phyloP scores from a whole-genome alignment of 2,797 vertebrate genomes.

The Echiichthys vipera region DNA sequence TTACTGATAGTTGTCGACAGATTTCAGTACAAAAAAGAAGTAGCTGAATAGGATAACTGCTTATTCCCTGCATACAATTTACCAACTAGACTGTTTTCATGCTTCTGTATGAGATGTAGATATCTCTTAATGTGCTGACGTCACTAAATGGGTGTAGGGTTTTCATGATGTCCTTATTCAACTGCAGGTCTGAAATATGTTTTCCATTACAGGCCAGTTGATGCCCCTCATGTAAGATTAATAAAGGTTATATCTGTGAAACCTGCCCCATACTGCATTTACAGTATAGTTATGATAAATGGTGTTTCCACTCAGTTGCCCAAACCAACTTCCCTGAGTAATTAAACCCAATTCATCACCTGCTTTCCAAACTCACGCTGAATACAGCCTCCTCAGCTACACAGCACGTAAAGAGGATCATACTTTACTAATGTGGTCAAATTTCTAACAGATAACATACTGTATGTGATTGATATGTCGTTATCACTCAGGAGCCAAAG shows the following conservation, averaged over 20 bases:
- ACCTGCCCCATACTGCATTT: background rate
- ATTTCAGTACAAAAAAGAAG: background rate
- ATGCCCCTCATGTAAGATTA: background rate
- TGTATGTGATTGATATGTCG: background rate
- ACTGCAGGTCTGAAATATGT: background rate
- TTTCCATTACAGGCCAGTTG: background rate
- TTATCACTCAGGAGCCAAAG: background rate
- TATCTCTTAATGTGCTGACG: too few relatives aligned
- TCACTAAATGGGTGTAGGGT: background rate
- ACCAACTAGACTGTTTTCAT: background rate
- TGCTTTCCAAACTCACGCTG: background rate
- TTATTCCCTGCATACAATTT: constrained; percentile 16
- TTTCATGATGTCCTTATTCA: constrained; percentile 5
- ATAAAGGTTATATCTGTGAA: constrained; percentile 2
- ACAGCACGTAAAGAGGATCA: background rate
- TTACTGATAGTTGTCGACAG: background rate
- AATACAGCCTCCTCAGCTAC: background rate
- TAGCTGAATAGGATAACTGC: constrained; percentile 2
- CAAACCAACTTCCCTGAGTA: background rate
- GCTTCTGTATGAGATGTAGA: background rate
- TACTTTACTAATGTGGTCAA: background rate
- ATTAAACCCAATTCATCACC: constrained; percentile 18
- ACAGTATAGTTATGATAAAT: background rate
- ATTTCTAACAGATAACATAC: background rate
- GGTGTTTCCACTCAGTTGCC: background rate